Percentiles rank a stretch among this genome's conserved stretches.
These are phyloP conservation scores for Spea multiplicata DNA, from an alignment of 2,113 vertebrate genomes.

Conservation along the genomic window DNA sequence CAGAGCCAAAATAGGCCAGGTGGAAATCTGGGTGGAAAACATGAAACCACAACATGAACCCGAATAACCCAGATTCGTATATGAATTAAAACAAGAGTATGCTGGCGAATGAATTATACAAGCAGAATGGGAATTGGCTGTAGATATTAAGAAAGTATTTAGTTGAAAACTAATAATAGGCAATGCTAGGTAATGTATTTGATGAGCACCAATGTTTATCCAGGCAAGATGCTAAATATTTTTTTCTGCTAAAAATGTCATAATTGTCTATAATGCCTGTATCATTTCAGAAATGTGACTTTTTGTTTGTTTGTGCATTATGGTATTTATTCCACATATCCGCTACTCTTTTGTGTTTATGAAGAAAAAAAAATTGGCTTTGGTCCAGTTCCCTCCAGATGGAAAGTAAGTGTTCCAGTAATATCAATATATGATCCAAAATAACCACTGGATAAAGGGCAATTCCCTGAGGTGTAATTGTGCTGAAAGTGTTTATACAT, in stretches of 20 bases:
- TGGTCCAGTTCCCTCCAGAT: slow-evolving; percentile 25
- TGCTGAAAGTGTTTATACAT: slow-evolving; percentile 31
- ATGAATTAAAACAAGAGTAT: too few species aligned
- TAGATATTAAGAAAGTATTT: too few species aligned
- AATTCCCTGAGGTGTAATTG: slow-evolving; percentile 24
- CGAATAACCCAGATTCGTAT: background rate
- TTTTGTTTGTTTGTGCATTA: background rate
- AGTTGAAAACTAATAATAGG: too few species aligned
- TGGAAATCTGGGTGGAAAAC: background rate
- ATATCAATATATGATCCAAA: slow-evolving; percentile 40
- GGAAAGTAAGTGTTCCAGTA: slow-evolving; percentile 44
- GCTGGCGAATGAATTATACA: too few species aligned
- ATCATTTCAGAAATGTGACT: background rate
- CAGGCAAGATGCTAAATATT: too few species aligned
- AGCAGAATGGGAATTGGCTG: too few species aligned
- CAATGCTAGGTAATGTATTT: too few species aligned
- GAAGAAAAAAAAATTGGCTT: slow-evolving; percentile 7
- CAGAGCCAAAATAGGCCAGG: background rate
- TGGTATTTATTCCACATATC: slow-evolving; percentile 30
- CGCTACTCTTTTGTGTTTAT: slow-evolving; percentile 14
- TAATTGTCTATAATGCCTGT: too few species aligned
- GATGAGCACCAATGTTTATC: too few species aligned
- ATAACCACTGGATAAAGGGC: slow-evolving; percentile 36
- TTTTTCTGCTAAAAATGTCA: too few species aligned
- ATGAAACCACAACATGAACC: slow-evolving; percentile 9